Conservation (phyloP, 1,140 invertebrate species). For the Bactericera cockerelli region DNA sequence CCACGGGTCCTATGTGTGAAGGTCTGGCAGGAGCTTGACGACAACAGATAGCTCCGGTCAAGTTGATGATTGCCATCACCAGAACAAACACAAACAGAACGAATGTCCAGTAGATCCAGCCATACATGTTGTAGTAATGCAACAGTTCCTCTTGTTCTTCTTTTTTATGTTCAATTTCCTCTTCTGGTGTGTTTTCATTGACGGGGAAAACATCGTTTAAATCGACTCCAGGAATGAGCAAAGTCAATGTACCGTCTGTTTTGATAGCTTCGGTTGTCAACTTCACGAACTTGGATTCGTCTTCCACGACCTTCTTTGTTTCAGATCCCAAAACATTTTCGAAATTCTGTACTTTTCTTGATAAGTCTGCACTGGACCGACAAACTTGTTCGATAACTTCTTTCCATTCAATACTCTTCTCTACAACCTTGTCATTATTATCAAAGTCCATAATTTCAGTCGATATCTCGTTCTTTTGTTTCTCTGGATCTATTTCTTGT, state of each 20-base stretch:
- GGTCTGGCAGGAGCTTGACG: not conserved
- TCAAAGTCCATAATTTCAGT: conserved; percentile 11
- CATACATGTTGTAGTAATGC: not conserved
- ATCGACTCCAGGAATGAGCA: conserved; percentile 1
- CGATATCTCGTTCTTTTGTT: conserved; percentile 19
- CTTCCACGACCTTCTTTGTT: conserved; percentile 6
- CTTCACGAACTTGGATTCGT: conserved; percentile 1
- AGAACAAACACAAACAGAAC: not conserved
- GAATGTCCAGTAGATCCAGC: not conserved
- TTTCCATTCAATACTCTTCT: conserved; percentile 15
- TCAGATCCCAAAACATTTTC: conserved; percentile 6
- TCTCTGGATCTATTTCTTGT: conserved; percentile 28
- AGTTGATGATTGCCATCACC: not conserved
- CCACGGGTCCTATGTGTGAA: conserved; percentile 10
- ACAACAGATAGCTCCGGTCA: not conserved
- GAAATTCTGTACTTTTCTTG: not conserved
- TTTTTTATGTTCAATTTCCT: no score
- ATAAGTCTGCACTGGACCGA: not conserved
- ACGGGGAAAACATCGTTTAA: not conserved
- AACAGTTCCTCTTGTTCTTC: not conserved
- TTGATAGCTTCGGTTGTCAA: not conserved
- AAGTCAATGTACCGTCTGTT: not conserved
- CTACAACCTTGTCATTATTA: conserved; percentile 12
- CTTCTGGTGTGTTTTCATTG: not conserved
- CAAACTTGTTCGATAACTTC: conserved; percentile 7